Evolutionary conservation across 2,113 vertebrate species (phyloP), one percentile per base, ranked within the genome.

Genomic region (Stegastes partitus): DNA sequence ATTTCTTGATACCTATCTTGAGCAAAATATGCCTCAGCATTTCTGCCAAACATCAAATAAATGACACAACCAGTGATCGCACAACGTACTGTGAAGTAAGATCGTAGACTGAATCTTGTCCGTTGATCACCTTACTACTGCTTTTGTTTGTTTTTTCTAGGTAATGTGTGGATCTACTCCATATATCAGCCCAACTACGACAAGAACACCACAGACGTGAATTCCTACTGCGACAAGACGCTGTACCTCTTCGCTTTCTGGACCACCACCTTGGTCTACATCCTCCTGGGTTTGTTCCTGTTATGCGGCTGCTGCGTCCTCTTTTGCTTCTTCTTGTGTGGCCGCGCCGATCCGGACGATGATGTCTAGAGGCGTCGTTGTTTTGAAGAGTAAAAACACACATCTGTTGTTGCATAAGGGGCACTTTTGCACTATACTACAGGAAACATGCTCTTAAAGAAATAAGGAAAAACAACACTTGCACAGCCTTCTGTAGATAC

Each of bases 111-210:
- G 16, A 18, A 4, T 16, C 44, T 18, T 45, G 14, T 45, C 44
- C 12, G 39, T 44, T 44, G 1, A 44, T 44, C 14, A 44, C 11
- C 3, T 45, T 18, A 45, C 31, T 34, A 45, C 15, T 5, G 15
- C 1, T 37, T 23, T 14, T 64, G 0, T 59, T 11, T 22, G 3
- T 19, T 39, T 62, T 37, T 23, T 51, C 21, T 23, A 95, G 95
- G 94, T 57, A 95, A 93, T 10, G 90, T 93, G 58, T 95, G 94
- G 93, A 92, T 95, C 84, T 95, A 95, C 85, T 89, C 92, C 1
- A 92, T 94, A 54, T 95, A 95, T n/a, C 0, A 92, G 47, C 92
- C 94, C 3, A 91, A 90, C 74, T 95, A 91, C 89, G 58, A 73
- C 63, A 84, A 80, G 56, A 93, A 64, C 22, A 6, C 50, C 0